Evolutionary conservation across 2,888 invertebrate species (phyloP), one percentile per base, ranked within the genome.

Genomic region (Falcaria lacertinaria): DNA sequence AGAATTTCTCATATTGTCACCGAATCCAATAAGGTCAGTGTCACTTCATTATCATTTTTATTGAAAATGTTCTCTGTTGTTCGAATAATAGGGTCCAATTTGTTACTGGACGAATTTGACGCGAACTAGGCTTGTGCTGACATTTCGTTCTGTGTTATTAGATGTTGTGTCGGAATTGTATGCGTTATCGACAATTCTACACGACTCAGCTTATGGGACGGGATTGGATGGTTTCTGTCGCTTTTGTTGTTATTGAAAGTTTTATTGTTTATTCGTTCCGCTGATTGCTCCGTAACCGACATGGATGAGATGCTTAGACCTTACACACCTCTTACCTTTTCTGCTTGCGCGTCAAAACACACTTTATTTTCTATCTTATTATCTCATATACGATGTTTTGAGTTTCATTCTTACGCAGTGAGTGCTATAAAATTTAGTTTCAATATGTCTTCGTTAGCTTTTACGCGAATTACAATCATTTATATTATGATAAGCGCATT

Each of bases 91-190:
- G 39, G 47, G 60, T 56, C 45, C 39, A 47, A 38, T 60, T 28
- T 57, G 35, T 25, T 39, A 34, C 22, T 17, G n/a, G 25, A 15
- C 8, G 19, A 28, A 28, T 42, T 25, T 46, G 43, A 34, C 37
- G 38, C 45, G 39, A 47, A 45, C 50, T 51, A 64, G 59, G 69
- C 60, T 59, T 63, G 47, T 67, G 75, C 76, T 77, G 76, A 78
- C 72, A 61, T 67, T 63, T 52, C 47, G 55, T 48, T 60, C 55
- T 62, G 52, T 57, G 54, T 66, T 68, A 68, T 65, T 64, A 62
- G 60, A 65, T 52, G 61, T 53, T 64, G 63, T 68, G 62, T 64
- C 64, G 60, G 65, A 64, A 65, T 67, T 64, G 66, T 58, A 57
- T 64, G 67, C 64, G 56, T 53, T 65, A 65, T 64, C 66, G 64